Evolutionary conservation across 2,888 invertebrate species (phyloP).

Genomic region (Ariolimax columbianus): DNA sequence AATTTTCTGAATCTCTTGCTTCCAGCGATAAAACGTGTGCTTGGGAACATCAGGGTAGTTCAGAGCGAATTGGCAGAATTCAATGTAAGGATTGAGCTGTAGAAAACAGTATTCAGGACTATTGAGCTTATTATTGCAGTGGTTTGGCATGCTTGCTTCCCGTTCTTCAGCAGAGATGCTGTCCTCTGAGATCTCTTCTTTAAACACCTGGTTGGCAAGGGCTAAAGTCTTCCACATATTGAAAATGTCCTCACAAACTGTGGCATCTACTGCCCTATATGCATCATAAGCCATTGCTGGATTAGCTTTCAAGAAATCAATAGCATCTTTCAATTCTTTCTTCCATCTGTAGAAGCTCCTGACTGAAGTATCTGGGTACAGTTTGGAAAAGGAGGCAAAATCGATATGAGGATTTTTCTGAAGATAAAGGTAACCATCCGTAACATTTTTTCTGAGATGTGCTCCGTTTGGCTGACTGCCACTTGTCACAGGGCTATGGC

Average conservation of each 20-base stretch:
- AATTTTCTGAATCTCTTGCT: slow-evolving; percentile 55
- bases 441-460: slow-evolving; percentile 16
- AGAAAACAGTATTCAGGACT: slow-evolving; percentile 55
- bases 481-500: neutral
- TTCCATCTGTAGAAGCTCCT: slow-evolving; percentile 56
- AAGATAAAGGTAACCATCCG: slow-evolving; percentile 54
- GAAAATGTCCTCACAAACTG: slow-evolving; percentile 50
- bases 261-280: slow-evolving; percentile 46
- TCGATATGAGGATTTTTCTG: slow-evolving; percentile 55
- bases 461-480: neutral
- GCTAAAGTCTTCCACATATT: slow-evolving; percentile 51
- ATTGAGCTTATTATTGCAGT: slow-evolving; percentile 48
- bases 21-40: slow-evolving; percentile 57
- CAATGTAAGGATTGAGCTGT: slow-evolving; percentile 58
- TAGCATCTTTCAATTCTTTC: slow-evolving; percentile 53
- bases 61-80: slow-evolving; percentile 51
- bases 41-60: slow-evolving; percentile 53
- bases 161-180: slow-evolving; percentile 3
- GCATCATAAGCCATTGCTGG: slow-evolving; percentile 45
- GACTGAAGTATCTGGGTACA: slow-evolving; percentile 52
- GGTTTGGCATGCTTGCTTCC: neutral
- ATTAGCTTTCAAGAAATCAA: slow-evolving; percentile 51
- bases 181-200: slow-evolving; percentile 20
- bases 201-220: slow-evolving; percentile 31
- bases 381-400: slow-evolving; percentile 52